Base-by-base conservation (phyloP, 2,888 invertebrate genomes). In the Diplazon laetatorius region DNA sequence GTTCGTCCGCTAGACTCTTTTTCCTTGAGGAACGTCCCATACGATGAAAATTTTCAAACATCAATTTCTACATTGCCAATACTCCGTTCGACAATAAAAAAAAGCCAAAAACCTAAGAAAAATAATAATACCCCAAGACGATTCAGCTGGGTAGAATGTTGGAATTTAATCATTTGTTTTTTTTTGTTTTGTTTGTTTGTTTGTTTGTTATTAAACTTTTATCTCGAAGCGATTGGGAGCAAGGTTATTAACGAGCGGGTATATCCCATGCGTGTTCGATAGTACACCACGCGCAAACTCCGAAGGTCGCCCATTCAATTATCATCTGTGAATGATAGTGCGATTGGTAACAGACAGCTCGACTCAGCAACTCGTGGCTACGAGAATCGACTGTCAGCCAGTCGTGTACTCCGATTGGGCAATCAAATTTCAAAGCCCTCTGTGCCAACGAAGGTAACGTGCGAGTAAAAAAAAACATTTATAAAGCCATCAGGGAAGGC, bases 401-500 rank as follows among this genome's bases (percentile, higher is more conserved):
- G 39, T 59, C 22, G 55, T 48, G 46, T 37, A 30, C 44, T 22
- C 25, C 44, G 71, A n/a, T 78, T 78, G 68, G 57, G 62, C 75
- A 72, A 75, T 78, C 46, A 70, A 16, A 35, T 70, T 60, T 60
- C 78, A 74, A 50, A 71, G 60, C 70, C 46, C 46, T 25, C 63
- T 22, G 48, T 57, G 48, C 37, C n/a, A n/a, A 77, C 25, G 71
- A 60, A 48, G 44, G 46, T 30, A 5, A 6, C 30, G 30, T 30
- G 70, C 39, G 76, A 50, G 59, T 39, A 68, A 57, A 55, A 74
- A 77, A 74, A 78, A 75, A 63, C 30, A 44, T 39, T 78, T 78
- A 78, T 74, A 78, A 78, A 78, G 78, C 74, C 74, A 78, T 78
- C 78, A n/a, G n/a, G 78, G 78, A 78, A 78, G 74, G 78, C 78